Conservation (phyloP, 1,140 invertebrate species). For the Drosophila lacertosa region DNA sequence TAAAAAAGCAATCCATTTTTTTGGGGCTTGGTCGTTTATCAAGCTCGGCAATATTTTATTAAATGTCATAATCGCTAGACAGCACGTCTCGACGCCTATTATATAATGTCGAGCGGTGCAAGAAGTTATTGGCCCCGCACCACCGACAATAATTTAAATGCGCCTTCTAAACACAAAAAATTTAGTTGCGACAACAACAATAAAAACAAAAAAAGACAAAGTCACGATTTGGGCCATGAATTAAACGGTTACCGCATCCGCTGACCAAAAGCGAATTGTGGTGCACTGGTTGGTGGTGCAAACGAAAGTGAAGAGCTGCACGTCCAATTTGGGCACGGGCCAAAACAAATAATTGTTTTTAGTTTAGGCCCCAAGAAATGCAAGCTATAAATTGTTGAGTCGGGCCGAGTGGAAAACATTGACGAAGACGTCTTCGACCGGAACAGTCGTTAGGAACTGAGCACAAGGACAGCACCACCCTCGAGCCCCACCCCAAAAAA, state of each 20-base stretch:
- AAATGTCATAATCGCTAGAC: conserved; percentile 26
- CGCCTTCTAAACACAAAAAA: conserved; percentile 44
- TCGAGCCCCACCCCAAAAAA: conserved; percentile 11
- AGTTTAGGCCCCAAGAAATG: not conserved
- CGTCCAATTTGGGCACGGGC: conserved; percentile 43
- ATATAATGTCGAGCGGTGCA: conserved; percentile 42
- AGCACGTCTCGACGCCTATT: conserved; percentile 6
- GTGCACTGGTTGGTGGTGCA: conserved; percentile 4
- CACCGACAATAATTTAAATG: not conserved
- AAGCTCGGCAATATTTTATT: conserved; percentile 25
- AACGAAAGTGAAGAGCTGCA: conserved; percentile 67
- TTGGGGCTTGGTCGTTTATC: not conserved
- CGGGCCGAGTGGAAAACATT: conserved; percentile 24
- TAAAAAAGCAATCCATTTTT: not conserved
- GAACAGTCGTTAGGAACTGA: conserved; percentile 6
- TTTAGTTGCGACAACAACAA: conserved; percentile 30
- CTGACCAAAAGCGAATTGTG: conserved; percentile 9
- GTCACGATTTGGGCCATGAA: conserved; percentile 32
- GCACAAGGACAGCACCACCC: conserved; percentile 29
- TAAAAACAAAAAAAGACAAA: no score
- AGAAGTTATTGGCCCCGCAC: conserved; percentile 41
- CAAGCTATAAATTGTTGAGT: conserved; percentile 58
- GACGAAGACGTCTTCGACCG: conserved; percentile 14
- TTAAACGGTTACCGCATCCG: conserved; percentile 12
- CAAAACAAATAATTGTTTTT: conserved; percentile 21